Evolutionary conservation across 2,888 invertebrate species (phyloP).

Genomic region (Rhagophthalmus giganteus): DNA sequence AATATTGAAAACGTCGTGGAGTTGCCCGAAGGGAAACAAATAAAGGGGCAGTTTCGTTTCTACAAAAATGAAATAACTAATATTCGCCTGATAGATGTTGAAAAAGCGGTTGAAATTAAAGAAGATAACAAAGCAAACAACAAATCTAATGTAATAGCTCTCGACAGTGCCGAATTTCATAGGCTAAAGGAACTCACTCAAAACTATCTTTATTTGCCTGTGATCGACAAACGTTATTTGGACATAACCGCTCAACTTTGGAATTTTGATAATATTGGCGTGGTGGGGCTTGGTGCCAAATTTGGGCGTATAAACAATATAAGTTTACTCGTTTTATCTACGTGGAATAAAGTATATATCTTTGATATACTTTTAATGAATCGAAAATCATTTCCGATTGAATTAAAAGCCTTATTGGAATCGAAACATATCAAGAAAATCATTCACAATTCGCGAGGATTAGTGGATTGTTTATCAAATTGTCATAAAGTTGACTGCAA

Average conservation of each 20-base stretch:
- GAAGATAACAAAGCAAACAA: too few relatives aligned
- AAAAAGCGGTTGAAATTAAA: too few relatives aligned
- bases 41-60: constrained; percentile 5
- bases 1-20: constrained; percentile 9
- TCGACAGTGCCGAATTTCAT: constrained; percentile 27
- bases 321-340: constrained; percentile 28
- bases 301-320: constrained; percentile 18
- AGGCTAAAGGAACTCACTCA: constrained; percentile 26
- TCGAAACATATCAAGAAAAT: constrained; percentile 29
- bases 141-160: constrained; percentile 9
- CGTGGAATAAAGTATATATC: constrained; percentile 36
- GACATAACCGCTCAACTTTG: constrained; percentile 26
- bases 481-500: constrained; percentile 28
- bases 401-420: constrained; percentile 30
- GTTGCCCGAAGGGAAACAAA: neutral
- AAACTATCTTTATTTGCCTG: constrained; percentile 30
- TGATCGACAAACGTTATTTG: constrained; percentile 28
- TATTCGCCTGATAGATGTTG: too few relatives aligned
- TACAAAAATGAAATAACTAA: constrained; percentile 17
- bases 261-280: constrained; percentile 31
- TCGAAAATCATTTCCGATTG: constrained; percentile 20
- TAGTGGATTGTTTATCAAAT: constrained; percentile 27
- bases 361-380: constrained; percentile 30
- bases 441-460: constrained; percentile 29
- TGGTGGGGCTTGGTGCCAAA: constrained; percentile 24